Percentiles rank a stretch among this genome's conserved stretches.
phyloP scores from a whole-genome alignment of 1,140 invertebrate species.

The Drosophila willistoni region DNA sequence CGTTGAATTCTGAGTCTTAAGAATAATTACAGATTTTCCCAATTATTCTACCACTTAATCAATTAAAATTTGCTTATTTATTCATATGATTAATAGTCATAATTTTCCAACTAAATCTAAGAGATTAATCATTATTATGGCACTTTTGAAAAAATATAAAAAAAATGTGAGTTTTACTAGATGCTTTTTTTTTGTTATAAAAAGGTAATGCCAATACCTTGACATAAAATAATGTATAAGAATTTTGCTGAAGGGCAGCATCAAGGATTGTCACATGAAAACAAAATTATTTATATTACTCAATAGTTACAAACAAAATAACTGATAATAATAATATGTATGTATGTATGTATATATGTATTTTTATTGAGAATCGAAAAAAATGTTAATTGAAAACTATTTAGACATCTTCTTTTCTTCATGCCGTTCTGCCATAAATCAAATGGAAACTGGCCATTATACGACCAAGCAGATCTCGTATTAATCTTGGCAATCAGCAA shows the following conservation, averaged over 20 bases:
- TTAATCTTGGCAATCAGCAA: slow-evolving; percentile 24
- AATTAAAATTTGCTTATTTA: background rate
- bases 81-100: background rate
- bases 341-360: background rate
- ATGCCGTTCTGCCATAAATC: slow-evolving; percentile 4
- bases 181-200: no score
- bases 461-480: slow-evolving; percentile 10
- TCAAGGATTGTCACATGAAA: no score
- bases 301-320: background rate
- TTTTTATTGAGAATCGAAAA: background rate
- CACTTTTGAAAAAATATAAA: no score
- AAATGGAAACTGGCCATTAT: slow-evolving; percentile 5
- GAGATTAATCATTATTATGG: background rate
- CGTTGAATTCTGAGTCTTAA: background rate
- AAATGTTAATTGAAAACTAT: slow-evolving; percentile 3
- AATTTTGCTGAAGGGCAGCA: no score
- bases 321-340: background rate
- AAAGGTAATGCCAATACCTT: no score
- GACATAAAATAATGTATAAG: no score
- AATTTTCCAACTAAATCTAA: background rate
- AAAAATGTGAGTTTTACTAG: no score
- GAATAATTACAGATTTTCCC: background rate
- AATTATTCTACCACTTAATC: background rate
- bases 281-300: background rate
- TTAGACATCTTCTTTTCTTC: background rate